Percentiles rank a stretch among this genome's conserved stretches.
Evolutionary conservation across 2,797 vertebrate genomes (phyloP).

Genomic region (Lepilemur septentrionalis): DNA sequence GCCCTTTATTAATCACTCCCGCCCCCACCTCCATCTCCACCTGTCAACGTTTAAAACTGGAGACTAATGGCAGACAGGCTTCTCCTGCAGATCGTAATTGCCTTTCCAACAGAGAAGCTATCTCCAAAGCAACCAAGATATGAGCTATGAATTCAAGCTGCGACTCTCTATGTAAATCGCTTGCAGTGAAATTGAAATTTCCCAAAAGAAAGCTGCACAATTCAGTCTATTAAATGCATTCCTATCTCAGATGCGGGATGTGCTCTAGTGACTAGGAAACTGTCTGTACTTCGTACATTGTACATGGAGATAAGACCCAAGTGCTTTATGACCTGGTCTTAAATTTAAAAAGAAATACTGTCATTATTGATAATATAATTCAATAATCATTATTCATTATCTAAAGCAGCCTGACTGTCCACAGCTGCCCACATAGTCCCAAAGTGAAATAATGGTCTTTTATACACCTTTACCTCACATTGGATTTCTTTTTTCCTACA

Average conservation of each 20-base stretch:
- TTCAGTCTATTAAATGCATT: conserved; percentile 38
- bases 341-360: conserved; percentile 43
- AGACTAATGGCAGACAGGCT: conserved; percentile 66
- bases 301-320: conserved; percentile 42
- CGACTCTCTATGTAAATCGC: conserved; percentile 61
- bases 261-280: neutral
- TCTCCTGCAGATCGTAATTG: conserved; percentile 70
- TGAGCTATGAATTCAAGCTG: conserved; percentile 62
- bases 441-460: conserved; percentile 18
- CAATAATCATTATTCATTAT: conserved; percentile 33
- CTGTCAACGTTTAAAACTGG: conserved; percentile 70
- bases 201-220: conserved; percentile 47
- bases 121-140: conserved; percentile 70
- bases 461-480: neutral
- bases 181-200: conserved; percentile 66
- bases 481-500: neutral
- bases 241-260: conserved; percentile 5
- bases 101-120: conserved; percentile 74
- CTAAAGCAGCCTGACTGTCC: conserved; percentile 34
- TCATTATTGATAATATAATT: conserved; percentile 48
- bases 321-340: conserved; percentile 25
- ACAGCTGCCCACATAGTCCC: neutral
- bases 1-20: conserved; percentile 55
- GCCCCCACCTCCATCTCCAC: conserved; percentile 60
- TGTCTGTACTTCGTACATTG: neutral